phyloP scores from a whole-genome alignment of 2,113 vertebrate genomes.

The Oryzias javanicus region DNA sequence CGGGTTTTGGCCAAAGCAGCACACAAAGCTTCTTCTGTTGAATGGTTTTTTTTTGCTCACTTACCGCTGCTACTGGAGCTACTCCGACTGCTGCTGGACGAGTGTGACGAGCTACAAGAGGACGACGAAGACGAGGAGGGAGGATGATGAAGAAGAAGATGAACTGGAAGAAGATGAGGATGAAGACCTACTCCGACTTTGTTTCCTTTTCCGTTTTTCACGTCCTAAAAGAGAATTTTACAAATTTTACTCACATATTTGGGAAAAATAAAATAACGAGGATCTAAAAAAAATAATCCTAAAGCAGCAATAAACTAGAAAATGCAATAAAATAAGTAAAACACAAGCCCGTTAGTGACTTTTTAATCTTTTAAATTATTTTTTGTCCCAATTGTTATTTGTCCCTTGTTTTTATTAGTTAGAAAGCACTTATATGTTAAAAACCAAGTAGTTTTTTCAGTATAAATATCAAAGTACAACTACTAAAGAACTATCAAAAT shows the following conservation, averaged over 20 bases:
- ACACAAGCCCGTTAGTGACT: too few species aligned
- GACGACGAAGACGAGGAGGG: conserved; percentile 71
- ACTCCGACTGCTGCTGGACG: conserved; percentile 65
- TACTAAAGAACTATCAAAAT: neutral
- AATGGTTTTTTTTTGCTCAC: conserved; percentile 9
- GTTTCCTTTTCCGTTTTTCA: conserved; percentile 81
- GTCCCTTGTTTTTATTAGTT: too few species aligned
- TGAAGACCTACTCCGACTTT: conserved; percentile 84
- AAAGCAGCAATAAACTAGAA: too few species aligned
- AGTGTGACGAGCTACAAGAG: conserved; percentile 68
- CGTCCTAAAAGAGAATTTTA: conserved; percentile 65
- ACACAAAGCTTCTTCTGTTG: neutral
- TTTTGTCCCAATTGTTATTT: too few species aligned
- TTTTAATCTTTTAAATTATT: too few species aligned
- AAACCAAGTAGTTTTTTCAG: too few species aligned
- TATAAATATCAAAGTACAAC: too few species aligned
- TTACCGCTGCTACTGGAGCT: conserved; percentile 80
- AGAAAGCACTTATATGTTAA: too few species aligned
- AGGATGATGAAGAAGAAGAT: conserved; percentile 65
- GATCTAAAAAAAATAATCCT: neutral
- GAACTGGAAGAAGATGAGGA: conserved; percentile 77
- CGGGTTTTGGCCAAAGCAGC: too few species aligned
- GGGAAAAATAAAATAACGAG: neutral
- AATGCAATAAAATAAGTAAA: too few species aligned
- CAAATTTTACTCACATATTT: neutral